These are phyloP conservation scores for Lepisosteus osseus DNA, from an alignment of 2,113 vertebrate genomes.

Conservation along the genomic window DNA sequence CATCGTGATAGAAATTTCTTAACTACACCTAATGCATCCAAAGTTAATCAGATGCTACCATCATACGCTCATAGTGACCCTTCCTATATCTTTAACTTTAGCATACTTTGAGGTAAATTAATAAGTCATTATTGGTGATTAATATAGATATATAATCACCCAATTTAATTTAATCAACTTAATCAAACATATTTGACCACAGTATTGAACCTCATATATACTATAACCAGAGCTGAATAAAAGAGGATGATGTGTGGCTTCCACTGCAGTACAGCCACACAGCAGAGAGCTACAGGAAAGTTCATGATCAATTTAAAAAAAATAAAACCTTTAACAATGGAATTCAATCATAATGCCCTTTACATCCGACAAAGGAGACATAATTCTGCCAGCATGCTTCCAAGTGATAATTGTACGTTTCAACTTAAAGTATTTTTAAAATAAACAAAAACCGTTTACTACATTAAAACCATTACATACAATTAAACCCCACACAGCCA, in stretches of 20 bases:
- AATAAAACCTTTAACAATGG: background rate
- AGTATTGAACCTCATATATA: too few relatives aligned
- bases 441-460: slow-evolving; percentile 11
- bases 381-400: background rate
- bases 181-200: too few relatives aligned
- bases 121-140: too few relatives aligned
- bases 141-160: too few relatives aligned
- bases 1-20: too few relatives aligned
- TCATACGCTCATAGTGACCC: too few relatives aligned
- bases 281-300: background rate
- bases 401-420: slow-evolving; percentile 28
- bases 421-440: slow-evolving; percentile 18
- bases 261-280: background rate
- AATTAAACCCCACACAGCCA: background rate
- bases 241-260: slow-evolving; percentile 24
- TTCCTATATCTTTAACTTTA: too few relatives aligned
- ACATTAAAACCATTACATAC: slow-evolving; percentile 21
- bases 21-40: too few relatives aligned
- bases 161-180: too few relatives aligned
- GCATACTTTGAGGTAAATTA: too few relatives aligned
- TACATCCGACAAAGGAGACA: slow-evolving; percentile 2
- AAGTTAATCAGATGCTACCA: too few relatives aligned
- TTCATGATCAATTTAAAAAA: too few relatives aligned
- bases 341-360: slow-evolving; percentile 28
- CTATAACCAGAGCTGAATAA: slow-evolving; percentile 16